Conservation (phyloP, 2,113 vertebrate genomes). For the Bagarius yarrelli region DNA sequence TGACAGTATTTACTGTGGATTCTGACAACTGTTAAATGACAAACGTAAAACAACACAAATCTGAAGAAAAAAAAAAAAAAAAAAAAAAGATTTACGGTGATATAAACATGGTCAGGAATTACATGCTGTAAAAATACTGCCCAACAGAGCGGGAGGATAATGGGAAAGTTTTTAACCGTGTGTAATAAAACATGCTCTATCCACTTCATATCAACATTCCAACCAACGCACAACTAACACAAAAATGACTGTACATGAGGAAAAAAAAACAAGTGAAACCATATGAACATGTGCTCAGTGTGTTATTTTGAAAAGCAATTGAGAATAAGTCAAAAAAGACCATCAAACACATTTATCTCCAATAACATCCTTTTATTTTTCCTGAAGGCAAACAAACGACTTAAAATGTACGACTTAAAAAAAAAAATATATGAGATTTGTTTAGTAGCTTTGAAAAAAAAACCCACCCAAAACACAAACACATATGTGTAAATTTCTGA, state of each 20-base stretch:
- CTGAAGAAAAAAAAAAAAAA: background rate
- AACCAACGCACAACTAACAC: constrained; percentile 12
- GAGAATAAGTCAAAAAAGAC: constrained; percentile 17
- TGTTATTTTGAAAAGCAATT: background rate
- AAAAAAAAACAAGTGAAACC: constrained; percentile 10
- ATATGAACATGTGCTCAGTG: constrained; percentile 21
- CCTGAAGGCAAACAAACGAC: constrained; percentile 5
- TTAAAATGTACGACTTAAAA: background rate
- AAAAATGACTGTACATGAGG: background rate
- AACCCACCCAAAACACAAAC: background rate
- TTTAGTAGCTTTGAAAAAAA: constrained; percentile 8
- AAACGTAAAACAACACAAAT: background rate
- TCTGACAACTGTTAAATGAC: no score
- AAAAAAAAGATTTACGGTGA: background rate
- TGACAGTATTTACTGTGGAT: no score
- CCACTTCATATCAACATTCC: constrained; percentile 4
- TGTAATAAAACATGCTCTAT: constrained; percentile 20
- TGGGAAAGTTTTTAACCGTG: constrained; percentile 1
- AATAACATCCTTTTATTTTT: constrained; percentile 31
- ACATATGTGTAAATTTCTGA: background rate
- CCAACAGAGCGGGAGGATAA: background rate
- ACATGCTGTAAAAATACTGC: background rate
- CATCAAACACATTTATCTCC: constrained; percentile 25
- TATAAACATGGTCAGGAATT: no score
- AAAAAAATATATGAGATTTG: background rate